These are phyloP conservation scores for Apamea epomidion DNA, from an alignment of 2,888 invertebrate genomes.

Conservation along the genomic window DNA sequence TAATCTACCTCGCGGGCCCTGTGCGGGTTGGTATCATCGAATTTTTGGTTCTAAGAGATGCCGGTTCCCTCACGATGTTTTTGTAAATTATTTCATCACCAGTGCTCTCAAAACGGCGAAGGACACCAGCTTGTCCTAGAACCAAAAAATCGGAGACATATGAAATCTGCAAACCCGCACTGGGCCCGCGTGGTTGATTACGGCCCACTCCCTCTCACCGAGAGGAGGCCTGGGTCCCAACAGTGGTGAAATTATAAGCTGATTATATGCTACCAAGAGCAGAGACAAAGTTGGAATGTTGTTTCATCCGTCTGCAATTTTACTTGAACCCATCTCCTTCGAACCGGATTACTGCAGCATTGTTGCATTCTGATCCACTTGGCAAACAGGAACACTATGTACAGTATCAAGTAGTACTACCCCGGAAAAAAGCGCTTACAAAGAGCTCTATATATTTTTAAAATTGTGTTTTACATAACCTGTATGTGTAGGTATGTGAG, in stretches of 20 bases:
- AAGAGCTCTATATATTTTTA: not conserved
- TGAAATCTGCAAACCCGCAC: no score
- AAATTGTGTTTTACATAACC: not conserved
- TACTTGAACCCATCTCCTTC: not conserved
- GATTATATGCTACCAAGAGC: no score
- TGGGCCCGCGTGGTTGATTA: no score
- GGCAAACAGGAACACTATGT: constrained; percentile 1
- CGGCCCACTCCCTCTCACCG: no score
- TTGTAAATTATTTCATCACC: not conserved
- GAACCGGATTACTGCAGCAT: constrained; percentile 10
- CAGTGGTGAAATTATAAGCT: not conserved
- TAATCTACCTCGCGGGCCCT: no score
- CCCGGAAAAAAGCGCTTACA: not conserved
- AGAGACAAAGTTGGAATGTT: not conserved
- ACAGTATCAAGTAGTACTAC: not conserved
- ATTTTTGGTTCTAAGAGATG: no score
- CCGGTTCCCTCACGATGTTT: no score
- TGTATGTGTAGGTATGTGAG: not conserved
- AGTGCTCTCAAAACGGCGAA: not conserved
- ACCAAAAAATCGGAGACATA: not conserved
- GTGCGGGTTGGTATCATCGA: no score
- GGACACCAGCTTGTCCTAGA: not conserved
- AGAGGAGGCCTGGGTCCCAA: no score
- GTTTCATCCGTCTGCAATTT: not conserved
- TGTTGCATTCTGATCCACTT: constrained; percentile 11